Evolutionary conservation across 1,140 invertebrate genomes (phyloP), one percentile per base, ranked within the genome.

Genomic region (Hyphantria cunea): DNA sequence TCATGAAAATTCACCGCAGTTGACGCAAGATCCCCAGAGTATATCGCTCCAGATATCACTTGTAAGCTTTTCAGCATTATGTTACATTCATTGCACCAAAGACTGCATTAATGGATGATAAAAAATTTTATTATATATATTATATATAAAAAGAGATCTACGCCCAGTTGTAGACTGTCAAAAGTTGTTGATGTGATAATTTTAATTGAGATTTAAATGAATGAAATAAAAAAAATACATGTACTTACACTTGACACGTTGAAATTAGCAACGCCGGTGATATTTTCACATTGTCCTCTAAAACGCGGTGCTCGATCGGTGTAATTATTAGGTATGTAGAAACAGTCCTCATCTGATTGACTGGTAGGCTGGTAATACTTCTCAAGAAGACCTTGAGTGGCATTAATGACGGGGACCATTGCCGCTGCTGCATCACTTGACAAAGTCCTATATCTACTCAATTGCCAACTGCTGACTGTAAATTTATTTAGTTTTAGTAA

Each of bases 381-480:
- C 49, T 82, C 11, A 3, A 49, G 17, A 0, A 90, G 80, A 55
- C 86, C 87, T 56, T 82, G 77, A 0, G 83, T 90, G 6, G 45
- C 64, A 8, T 13, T 42, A 4, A 90, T 70, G 0, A 80, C 50
- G 0, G 44, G 39, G 14, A 80, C 56, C 6, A 90, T 88, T 10
- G 68, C 58, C 0, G 31, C 51, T 17, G 72, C 61, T 0, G 77
- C 73, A 47, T 64, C 32, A 7, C 25, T n/a, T 10, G 64, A 74
- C 0, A 85, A 65, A 0, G 72, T 69, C 12, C 47, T 71, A 0
- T 33, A 66, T 64, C 82, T 76, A 44, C 86, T 85, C 0, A 89
- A 64, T 48, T 85, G 84, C 86, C 86, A 90, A 51, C 87, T 90
- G 61, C 64, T 66, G 3, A 90, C 87, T 90, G 62, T 0, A 73